Evolutionary conservation across 2,888 invertebrate genomes (phyloP), one percentile per base, ranked within the genome.

Genomic region (Eurytoma californica): DNA sequence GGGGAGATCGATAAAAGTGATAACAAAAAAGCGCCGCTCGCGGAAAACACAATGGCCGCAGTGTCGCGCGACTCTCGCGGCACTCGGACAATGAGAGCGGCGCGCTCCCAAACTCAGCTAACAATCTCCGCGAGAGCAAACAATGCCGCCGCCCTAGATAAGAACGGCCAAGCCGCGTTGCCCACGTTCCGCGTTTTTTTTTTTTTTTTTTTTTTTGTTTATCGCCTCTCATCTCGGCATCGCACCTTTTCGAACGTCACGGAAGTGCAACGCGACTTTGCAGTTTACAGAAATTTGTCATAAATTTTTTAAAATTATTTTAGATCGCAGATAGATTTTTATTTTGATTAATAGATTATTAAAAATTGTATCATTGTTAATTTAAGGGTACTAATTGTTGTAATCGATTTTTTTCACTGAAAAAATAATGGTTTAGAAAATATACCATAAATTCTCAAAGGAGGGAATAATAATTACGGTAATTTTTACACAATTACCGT

Each of bases 61-160:
- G 85, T 85, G 86, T 86, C 85, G 82, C 82, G 79, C 82, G 79
- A 84, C 82, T 80, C 78, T 79, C 80, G 82, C 81, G 75, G 83
- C 82, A 72, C 79, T 81, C 81, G 83, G 83, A 86, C 86, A 86
- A 86, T 86, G 85, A 82, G 85, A 72, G 79, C 47, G 16, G 63
- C 63, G 49, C 51, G 80, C 83, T 86, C 82, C 84, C 84, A 84
- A 85, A 84, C 85, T 85, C 84, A 83, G 84, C 84, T 86, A 86
- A 86, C 86, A 86, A 85, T 85, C 85, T 82, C 72, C 82, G 83
- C 83, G 68, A 81, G 82, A 70, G 82, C 82, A 80, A 85, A 85
- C 83, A 85, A 82, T 83, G 83, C 53, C 60, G 73, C 83, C 78
- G 61, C 82, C 83, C 82, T 86, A 85, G 86, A 86, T 86, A 85